These are phyloP conservation scores for Typhlomys cinereus DNA, from an alignment of 2,113 vertebrate genomes.

Conservation along the genomic window DNA sequence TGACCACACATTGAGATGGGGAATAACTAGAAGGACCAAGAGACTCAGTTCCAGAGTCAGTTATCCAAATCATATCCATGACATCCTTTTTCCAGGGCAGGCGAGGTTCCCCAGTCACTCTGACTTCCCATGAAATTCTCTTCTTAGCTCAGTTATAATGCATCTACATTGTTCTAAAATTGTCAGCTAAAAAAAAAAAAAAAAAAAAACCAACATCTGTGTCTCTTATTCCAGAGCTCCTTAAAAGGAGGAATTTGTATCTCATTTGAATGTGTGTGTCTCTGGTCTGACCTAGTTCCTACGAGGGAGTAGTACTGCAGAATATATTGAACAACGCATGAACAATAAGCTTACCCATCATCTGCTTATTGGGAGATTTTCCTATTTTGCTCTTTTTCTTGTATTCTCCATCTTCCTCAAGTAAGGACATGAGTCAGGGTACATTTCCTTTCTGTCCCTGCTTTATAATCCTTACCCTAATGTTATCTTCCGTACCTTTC, in stretches of 20 bases:
- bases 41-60: background rate
- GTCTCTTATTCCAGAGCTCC: background rate
- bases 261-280: background rate
- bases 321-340: background rate
- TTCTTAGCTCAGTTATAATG: background rate
- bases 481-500: background rate
- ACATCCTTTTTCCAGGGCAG: background rate
- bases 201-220: too few relatives aligned
- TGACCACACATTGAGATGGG: background rate
- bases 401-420: background rate
- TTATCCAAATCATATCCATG: background rate
- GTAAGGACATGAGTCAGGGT: background rate
- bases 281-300: background rate
- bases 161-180: background rate
- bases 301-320: background rate
- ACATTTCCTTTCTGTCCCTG: background rate
- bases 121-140: background rate
- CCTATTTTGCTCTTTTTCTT: background rate
- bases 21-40: background rate
- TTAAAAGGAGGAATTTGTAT: background rate
- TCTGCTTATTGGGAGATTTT: background rate
- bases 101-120: background rate
- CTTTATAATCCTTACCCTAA: background rate
- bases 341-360: background rate
- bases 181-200: background rate